phyloP scores from a whole-genome alignment of 2,797 vertebrate genomes.

The Microchirus variegatus region DNA sequence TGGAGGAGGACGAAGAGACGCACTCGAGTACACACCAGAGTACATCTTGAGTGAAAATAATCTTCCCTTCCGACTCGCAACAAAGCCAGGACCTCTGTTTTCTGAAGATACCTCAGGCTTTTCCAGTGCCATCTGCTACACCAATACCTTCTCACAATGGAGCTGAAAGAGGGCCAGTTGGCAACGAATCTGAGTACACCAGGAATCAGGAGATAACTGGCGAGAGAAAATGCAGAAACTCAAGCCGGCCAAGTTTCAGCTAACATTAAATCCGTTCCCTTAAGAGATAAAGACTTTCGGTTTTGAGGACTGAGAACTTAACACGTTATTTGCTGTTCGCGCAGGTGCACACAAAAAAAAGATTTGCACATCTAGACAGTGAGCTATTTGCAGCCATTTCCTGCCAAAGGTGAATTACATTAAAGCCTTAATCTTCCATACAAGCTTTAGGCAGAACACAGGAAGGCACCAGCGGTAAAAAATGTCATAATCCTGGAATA shows the following conservation, averaged over 20 bases:
- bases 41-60: conserved; percentile 63
- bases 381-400: conserved; percentile 50
- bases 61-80: conserved; percentile 47
- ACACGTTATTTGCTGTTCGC: conserved; percentile 19
- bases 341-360: conserved; percentile 45
- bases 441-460: conserved; percentile 19
- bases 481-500: conserved; percentile 3
- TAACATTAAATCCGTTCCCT: conserved; percentile 50
- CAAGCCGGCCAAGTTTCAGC: conserved; percentile 60
- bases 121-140: conserved; percentile 73
- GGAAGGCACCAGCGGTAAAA: conserved; percentile 1
- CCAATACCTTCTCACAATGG: conserved; percentile 70
- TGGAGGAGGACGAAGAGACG: conserved; percentile 9
- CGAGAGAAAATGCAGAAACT: conserved; percentile 55
- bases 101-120: conserved; percentile 72
- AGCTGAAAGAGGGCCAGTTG: conserved; percentile 75
- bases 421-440: conserved; percentile 18
- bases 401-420: conserved; percentile 40
- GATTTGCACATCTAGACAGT: conserved; percentile 30
- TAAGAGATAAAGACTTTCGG: conserved; percentile 51
- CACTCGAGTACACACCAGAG: conserved; percentile 31
- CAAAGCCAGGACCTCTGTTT: conserved; percentile 68
- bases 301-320: conserved; percentile 34
- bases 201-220: conserved; percentile 69
- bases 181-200: conserved; percentile 70